A percentile compares a stretch with the other conserved stretches of the same genome.
Evolutionary conservation across 2,888 invertebrate genomes (phyloP).

Genomic region (Nezara viridula): DNA sequence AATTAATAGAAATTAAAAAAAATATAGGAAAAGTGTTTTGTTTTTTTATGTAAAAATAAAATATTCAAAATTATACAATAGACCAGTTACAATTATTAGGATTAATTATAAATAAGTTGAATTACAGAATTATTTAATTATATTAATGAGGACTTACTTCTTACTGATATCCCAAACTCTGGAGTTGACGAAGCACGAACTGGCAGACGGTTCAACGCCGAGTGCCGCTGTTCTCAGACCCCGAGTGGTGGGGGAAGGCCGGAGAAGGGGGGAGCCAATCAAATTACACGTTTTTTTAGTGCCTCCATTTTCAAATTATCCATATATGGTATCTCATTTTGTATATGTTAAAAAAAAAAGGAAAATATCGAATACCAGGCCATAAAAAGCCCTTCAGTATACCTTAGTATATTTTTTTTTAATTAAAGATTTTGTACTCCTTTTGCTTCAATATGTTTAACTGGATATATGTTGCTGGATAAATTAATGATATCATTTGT

Average conservation of each 20-base stretch:
- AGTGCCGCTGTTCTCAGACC: background rate
- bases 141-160: slow-evolving; percentile 18
- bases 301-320: slow-evolving; percentile 2
- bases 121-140: background rate
- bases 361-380: background rate
- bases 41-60: no score
- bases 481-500: no score
- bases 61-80: background rate
- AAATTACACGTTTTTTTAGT: background rate
- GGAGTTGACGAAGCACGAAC: background rate
- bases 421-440: no score
- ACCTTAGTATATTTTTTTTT: background rate
- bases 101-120: background rate
- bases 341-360: background rate
- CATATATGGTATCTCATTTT: background rate
- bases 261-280: background rate
- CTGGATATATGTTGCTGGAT: no score
- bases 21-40: no score
- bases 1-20: no score
- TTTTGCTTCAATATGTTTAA: no score
- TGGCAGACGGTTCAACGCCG: slow-evolving; percentile 28
- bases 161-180: slow-evolving; percentile 12
- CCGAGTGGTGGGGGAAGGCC: slow-evolving; percentile 7
- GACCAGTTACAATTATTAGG: background rate
- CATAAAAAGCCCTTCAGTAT: background rate